These are phyloP conservation scores for Thymelicus sylvestris DNA, from an alignment of 2,888 invertebrate species.

Conservation along the genomic window DNA sequence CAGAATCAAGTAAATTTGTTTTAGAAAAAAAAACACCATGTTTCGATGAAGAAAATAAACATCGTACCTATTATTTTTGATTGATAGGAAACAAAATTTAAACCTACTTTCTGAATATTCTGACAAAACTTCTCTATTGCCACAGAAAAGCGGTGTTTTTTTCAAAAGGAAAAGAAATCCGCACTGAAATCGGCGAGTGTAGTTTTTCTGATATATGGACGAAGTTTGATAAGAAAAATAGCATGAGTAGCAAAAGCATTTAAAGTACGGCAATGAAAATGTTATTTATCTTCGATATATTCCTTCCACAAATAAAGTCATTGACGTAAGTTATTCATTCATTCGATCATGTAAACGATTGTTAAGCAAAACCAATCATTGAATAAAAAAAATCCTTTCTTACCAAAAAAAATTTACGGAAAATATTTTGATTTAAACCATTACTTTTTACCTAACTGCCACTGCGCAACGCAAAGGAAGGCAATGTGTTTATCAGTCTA, in stretches of 20 bases:
- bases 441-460: too few species aligned
- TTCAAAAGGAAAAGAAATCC: constrained; percentile 5
- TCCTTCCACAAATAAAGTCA: constrained; percentile 27
- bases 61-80: neutral
- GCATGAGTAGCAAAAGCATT: constrained; percentile 62
- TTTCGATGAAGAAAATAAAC: neutral
- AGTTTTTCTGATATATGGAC: constrained; percentile 65
- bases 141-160: neutral
- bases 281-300: neutral
- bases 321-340: too few species aligned
- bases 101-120: neutral
- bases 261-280: constrained; percentile 41
- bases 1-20: neutral
- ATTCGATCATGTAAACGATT: too few species aligned
- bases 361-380: too few species aligned
- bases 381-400: too few species aligned
- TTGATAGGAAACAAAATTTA: neutral
- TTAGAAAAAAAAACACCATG: neutral
- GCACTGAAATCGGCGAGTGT: constrained; percentile 44
- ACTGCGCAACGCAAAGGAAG: too few species aligned
- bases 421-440: too few species aligned
- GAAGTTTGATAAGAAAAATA: constrained; percentile 68
- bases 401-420: too few species aligned
- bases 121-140: neutral
- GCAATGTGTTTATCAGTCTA: too few species aligned